A percentile compares a stretch with the other conserved stretches of the same genome.
These are phyloP conservation scores for Amphipoea lucens DNA, from an alignment of 2,888 invertebrate species.

Conservation along the genomic window DNA sequence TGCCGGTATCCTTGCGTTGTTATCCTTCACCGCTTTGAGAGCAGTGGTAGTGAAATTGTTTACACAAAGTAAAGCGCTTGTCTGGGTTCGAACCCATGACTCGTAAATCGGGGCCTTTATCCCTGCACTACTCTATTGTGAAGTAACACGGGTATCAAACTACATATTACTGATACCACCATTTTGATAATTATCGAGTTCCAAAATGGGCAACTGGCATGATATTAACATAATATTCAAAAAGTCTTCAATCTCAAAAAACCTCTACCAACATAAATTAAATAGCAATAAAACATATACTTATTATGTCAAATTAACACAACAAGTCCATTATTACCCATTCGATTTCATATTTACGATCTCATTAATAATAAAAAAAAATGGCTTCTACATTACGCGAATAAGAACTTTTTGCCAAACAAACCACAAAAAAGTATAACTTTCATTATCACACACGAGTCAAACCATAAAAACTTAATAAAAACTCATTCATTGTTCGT, in stretches of 20 bases:
- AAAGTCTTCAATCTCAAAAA: constrained; percentile 13
- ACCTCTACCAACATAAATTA: constrained; percentile 1
- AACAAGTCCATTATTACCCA: constrained; percentile 43
- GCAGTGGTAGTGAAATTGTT: background rate
- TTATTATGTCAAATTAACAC: constrained; percentile 33
- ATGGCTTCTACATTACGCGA: constrained; percentile 66
- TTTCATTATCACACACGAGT: constrained; percentile 74
- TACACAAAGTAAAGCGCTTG: background rate
- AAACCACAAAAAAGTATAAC: constrained; percentile 69
- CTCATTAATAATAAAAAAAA: constrained; percentile 56
- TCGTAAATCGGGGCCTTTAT: background rate
- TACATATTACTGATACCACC: too few species aligned
- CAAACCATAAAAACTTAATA: constrained; percentile 69
- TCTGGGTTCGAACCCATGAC: background rate
- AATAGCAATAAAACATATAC: constrained; percentile 23
- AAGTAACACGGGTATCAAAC: background rate
- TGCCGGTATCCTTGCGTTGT: too few species aligned
- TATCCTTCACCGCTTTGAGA: background rate
- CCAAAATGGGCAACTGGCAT: background rate
- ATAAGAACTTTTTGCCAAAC: constrained; percentile 63
- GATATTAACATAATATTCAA: background rate
- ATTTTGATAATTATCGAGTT: background rate
- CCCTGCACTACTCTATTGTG: background rate
- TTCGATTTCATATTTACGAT: constrained; percentile 60
- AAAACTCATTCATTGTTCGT: constrained; percentile 74